These are phyloP conservation scores for Sicus ferrugineus DNA, from an alignment of 2,888 invertebrate genomes.

Conservation along the genomic window DNA sequence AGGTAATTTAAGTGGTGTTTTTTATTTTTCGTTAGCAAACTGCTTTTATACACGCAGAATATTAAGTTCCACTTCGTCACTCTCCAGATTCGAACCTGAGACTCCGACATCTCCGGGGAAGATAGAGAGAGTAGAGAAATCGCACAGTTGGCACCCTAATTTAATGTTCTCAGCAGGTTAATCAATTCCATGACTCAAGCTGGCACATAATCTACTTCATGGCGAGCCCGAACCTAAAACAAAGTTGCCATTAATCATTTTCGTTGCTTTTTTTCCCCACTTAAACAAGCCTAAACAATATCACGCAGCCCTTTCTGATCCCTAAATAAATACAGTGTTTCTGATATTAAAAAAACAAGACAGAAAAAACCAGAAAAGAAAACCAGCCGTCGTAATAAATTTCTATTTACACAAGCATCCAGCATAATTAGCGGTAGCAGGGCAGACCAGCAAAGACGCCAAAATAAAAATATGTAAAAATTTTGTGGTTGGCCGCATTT, in stretches of 20 bases:
- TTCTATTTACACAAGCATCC: constrained; percentile 27
- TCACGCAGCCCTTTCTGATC: not conserved
- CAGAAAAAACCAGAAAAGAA: not conserved
- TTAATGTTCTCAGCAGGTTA: not conserved
- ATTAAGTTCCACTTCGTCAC: too few relatives aligned
- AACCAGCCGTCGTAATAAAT: constrained; percentile 9
- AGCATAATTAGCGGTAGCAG: constrained; percentile 23
- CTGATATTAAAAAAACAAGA: not conserved
- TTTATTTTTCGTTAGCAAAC: too few relatives aligned
- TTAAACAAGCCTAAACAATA: not conserved
- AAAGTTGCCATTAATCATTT: not conserved
- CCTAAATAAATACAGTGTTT: not conserved
- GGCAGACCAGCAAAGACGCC: constrained; percentile 9
- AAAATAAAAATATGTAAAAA: not conserved
- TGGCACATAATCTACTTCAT: not conserved
- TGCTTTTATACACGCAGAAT: too few relatives aligned
- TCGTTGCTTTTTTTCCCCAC: not conserved
- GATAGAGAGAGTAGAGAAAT: too few relatives aligned
- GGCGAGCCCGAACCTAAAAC: not conserved
- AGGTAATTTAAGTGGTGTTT: too few relatives aligned
- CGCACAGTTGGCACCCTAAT: not conserved
- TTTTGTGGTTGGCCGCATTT: constrained; percentile 27
- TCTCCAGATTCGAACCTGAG: too few relatives aligned
- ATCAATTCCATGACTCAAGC: not conserved
- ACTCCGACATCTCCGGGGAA: too few relatives aligned